A percentile compares a stretch with the other conserved stretches of the same genome.
Conservation (phyloP, 2,888 invertebrate genomes). For the Caenorhabditis drosophilae region DNA sequence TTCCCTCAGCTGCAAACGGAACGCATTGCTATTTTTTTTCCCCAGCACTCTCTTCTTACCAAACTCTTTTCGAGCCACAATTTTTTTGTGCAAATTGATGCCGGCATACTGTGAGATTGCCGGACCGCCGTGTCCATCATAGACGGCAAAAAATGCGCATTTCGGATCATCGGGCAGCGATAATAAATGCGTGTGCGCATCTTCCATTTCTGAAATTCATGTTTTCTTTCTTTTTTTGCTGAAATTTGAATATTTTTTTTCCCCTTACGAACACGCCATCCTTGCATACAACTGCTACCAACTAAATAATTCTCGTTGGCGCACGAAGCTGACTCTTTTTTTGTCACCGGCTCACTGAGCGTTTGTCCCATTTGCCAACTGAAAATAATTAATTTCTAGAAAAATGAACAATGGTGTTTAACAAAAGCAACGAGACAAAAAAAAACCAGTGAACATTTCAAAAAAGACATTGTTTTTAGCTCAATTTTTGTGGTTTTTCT, state of each 20-base stretch:
- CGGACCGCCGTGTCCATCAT: conserved; percentile 85
- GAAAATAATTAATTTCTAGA: neutral
- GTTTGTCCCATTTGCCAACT: conserved; percentile 90
- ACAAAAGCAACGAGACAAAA: no score
- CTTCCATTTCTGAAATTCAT: conserved; percentile 82
- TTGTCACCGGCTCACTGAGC: conserved; percentile 91
- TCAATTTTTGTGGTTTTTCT: no score
- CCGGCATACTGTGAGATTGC: conserved; percentile 85
- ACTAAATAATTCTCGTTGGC: conserved; percentile 73
- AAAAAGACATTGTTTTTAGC: no score
- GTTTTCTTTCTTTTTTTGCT: no score
- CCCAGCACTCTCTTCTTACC: conserved; percentile 23
- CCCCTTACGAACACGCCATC: conserved; percentile 86
- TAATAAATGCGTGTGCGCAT: conserved; percentile 93
- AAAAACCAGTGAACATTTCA: no score
- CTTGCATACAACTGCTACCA: conserved; percentile 99
- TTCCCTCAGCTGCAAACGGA: conserved; percentile 75
- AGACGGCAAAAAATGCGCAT: conserved; percentile 93
- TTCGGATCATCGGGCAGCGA: conserved; percentile 84
- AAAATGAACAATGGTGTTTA: no score
- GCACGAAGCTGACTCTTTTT: conserved; percentile 70
- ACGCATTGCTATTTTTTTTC: neutral
- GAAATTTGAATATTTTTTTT: conserved; percentile 1
- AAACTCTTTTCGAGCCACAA: conserved; percentile 75
- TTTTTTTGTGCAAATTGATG: conserved; percentile 89